phyloP scores from a whole-genome alignment of 2,888 invertebrate species.

The Drosophila formosana region DNA sequence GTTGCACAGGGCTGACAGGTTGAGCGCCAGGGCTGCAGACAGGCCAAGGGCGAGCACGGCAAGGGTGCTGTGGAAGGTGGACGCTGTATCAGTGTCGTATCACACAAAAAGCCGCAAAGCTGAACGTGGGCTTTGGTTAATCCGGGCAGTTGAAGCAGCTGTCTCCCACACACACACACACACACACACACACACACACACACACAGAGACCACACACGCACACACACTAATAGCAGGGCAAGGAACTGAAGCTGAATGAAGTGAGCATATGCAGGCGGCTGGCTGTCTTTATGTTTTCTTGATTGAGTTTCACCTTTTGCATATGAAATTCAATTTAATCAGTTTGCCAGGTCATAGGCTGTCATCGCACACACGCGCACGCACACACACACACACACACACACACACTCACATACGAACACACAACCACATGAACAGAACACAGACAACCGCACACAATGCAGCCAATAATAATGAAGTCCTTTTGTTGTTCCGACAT shows the following conservation, averaged over 20 bases:
- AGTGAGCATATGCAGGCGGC: constrained; percentile 47
- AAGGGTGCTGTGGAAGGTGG: background rate
- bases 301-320: constrained; percentile 79
- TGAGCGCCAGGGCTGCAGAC: background rate
- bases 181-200: constrained; percentile 7
- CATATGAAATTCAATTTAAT: constrained; percentile 80
- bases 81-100: constrained; percentile 63
- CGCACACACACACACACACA: constrained; percentile 13
- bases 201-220: constrained; percentile 20
- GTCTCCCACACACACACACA: constrained; percentile 23
- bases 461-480: constrained; percentile 77
- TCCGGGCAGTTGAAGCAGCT: constrained; percentile 55
- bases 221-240: background rate
- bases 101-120: constrained; percentile 71
- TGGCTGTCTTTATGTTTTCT: constrained; percentile 71
- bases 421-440: background rate
- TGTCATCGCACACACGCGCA: constrained; percentile 28
- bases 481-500: constrained; percentile 74
- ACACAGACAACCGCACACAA: constrained; percentile 27
- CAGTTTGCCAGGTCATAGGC: constrained; percentile 70
- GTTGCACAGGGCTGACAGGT: constrained; percentile 36
- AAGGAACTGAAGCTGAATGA: constrained; percentile 27
- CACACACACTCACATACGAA: background rate
- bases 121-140: constrained; percentile 67
- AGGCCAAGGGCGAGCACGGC: background rate